Evolutionary conservation across 2,888 invertebrate species (phyloP), one percentile per base, ranked within the genome.

Genomic region (Eristalis arbustorum): DNA sequence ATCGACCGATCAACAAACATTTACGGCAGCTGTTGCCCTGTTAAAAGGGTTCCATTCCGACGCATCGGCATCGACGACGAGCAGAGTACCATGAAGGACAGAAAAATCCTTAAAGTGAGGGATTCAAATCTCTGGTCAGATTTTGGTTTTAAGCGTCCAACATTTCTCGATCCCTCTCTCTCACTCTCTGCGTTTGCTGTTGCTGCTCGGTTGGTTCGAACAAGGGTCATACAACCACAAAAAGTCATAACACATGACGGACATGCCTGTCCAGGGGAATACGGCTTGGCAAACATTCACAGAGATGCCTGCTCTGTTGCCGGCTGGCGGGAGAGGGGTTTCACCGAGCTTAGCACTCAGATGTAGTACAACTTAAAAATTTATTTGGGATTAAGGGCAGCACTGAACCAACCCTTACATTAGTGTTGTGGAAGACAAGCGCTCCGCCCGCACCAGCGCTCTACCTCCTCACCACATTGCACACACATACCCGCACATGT

Each of bases 171-270:
- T 22, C 37, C 10, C 56, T 68, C 56, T 68, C 42, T 22, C 4
- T 4, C 13, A 10, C 23, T 3, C 18, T n/a, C 22, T 18, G 25
- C 11, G 6, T 11, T n/a, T 23, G 25, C 23, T 14, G 11, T 13
- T 18, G 57, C n/a, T n/a, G 23, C 14, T 62, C 31, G 75, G 67
- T 31, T n/a, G n/a, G 25, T 31, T 68, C 40, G 62, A 78, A 82
- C 82, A 85, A 77, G 64, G 73, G 82, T 64, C 57, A 64, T 22
- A 62, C 57, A 85, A 82, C 85, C 82, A 62, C 82, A 82, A 23
- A 81, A 85, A 81, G 77, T 85, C 85, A 85, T 85, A 85, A 82
- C 85, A 82, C 74, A 85, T 82, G 85, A 85, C 82, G 76, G 74
- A 85, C 49, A 49, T 18, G 49, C 49, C 49, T 49, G 49, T 49